Base-by-base conservation (phyloP, 2,888 invertebrate genomes). In the Platycheirus albimanus region DNA sequence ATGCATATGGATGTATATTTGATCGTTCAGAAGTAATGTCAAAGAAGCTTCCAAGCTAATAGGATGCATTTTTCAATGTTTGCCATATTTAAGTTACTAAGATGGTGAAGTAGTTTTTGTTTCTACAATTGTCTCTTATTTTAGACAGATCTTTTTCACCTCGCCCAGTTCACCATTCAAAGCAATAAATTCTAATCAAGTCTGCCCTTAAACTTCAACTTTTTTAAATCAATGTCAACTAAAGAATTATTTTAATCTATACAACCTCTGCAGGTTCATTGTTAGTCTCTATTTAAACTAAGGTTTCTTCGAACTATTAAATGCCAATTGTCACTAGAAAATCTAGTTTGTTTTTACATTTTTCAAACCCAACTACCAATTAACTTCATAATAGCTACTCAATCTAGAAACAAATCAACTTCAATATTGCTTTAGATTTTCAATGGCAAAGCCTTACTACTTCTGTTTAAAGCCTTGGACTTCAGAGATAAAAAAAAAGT, bases 401-500 rank as follows among this genome's bases (percentile, higher is more conserved):
- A 11, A 33, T 28, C 8, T 49, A 36, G 1, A 45, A 33, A 47
- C 7, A 30, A 51, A 30, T n/a, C 24, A 75, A 75, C 41, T 47
- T 41, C 43, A 30, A 41, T 20, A 7, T 13, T 5, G 20, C 17
- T 38, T 4, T 11, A 24, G 61, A 47, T 63, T 72, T 79, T 79
- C 71, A 76, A 72, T 81, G 63, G 66, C 61, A 67, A 49, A 41
- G 7, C 41, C n/a, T 43, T 43, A 36, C 33, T 54, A 13, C 24
- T 19, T 54, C 13, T 10, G 17, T 24, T 13, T 13, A 6, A 15
- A 54, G 49, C 81, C 81, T 81, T 81, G 76, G 77, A 81, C 81
- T 81, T 81, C 81, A 71, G 33, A 28, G 3, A 30, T 51, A 81
- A 66, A 19, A n/a, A n/a, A n/a, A n/a, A n/a, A n/a, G n/a, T n/a